Percentiles rank a stretch among this genome's conserved stretches.
Conservation (phyloP, 2,888 invertebrate species). For the Platycheirus rosarum region DNA sequence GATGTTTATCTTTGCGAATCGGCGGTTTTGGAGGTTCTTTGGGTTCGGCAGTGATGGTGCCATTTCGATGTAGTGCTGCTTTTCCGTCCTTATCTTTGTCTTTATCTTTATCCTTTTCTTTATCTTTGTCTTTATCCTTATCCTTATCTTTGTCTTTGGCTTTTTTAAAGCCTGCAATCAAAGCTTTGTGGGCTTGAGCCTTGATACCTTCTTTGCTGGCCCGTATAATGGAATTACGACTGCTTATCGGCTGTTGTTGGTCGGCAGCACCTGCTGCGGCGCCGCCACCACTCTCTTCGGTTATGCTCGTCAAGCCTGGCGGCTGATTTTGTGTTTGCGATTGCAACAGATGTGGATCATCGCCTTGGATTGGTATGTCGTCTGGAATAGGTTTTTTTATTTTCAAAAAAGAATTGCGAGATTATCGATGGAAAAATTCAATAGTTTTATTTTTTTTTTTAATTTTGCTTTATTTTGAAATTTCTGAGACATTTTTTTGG, state of each 20-base stretch:
- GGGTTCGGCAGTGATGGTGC: conserved; percentile 39
- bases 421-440: no score
- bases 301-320: conserved; percentile 80
- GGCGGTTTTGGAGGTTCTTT: conserved; percentile 80
- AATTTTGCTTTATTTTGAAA: conserved; percentile 36
- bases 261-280: conserved; percentile 78
- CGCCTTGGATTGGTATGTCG: conserved; percentile 92
- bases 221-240: conserved; percentile 80
- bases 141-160: conserved; percentile 82
- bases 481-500: conserved; percentile 47
- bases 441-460: conserved; percentile 23
- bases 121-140: conserved; percentile 77
- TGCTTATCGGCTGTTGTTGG: conserved; percentile 76
- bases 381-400: conserved; percentile 84
- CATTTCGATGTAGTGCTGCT: conserved; percentile 48
- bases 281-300: conserved; percentile 78
- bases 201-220: conserved; percentile 82
- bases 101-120: conserved; percentile 75
- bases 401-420: conserved; percentile 53
- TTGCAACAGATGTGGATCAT: conserved; percentile 77
- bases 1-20: conserved; percentile 80
- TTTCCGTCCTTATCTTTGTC: conserved; percentile 73
- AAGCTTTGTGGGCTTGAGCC: conserved; percentile 81
- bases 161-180: conserved; percentile 82
- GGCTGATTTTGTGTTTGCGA: conserved; percentile 78